Percentiles rank a stretch among this genome's conserved stretches.
These are phyloP conservation scores for Cygnus buccinator DNA, from an alignment of 2,113 vertebrate species.

Conservation along the genomic window DNA sequence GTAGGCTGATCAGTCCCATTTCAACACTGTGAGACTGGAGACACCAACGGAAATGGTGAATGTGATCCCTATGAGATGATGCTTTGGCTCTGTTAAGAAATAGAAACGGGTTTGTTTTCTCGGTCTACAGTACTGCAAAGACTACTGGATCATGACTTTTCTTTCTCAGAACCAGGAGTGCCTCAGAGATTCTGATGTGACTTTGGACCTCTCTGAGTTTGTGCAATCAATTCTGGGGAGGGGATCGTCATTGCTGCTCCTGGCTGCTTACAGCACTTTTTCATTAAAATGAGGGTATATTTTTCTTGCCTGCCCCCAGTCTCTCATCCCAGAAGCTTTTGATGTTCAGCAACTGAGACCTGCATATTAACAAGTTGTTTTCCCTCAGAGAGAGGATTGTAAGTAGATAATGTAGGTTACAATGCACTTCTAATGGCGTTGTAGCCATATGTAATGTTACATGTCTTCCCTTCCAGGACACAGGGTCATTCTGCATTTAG, in stretches of 20 bases:
- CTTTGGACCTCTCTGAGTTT: constrained; percentile 82
- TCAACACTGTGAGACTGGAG: constrained; percentile 83
- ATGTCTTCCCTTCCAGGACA: constrained; percentile 78
- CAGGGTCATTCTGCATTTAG: constrained; percentile 70
- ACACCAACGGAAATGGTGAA: constrained; percentile 78
- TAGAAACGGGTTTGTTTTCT: constrained; percentile 82
- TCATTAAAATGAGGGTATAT: constrained; percentile 71
- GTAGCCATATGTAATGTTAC: constrained; percentile 71
- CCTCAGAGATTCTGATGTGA: constrained; percentile 82
- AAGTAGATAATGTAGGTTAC: constrained; percentile 68
- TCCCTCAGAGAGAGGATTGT: constrained; percentile 58
- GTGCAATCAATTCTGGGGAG: constrained; percentile 75
- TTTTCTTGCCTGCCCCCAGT: constrained; percentile 45
- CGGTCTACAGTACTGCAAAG: constrained; percentile 77
- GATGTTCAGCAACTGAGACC: constrained; percentile 64
- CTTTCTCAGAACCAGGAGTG: constrained; percentile 82
- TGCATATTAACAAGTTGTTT: constrained; percentile 64
- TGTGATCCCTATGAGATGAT: constrained; percentile 82
- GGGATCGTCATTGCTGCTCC: constrained; percentile 65
- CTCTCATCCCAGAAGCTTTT: constrained; percentile 62
- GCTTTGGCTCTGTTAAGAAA: constrained; percentile 77
- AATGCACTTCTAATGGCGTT: constrained; percentile 75
- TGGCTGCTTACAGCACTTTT: constrained; percentile 77
- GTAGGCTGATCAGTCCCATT: constrained; percentile 83
- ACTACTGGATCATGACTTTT: constrained; percentile 78